These are phyloP conservation scores for Ispidina picta DNA, from an alignment of 2,797 vertebrate genomes.

Conservation along the genomic window DNA sequence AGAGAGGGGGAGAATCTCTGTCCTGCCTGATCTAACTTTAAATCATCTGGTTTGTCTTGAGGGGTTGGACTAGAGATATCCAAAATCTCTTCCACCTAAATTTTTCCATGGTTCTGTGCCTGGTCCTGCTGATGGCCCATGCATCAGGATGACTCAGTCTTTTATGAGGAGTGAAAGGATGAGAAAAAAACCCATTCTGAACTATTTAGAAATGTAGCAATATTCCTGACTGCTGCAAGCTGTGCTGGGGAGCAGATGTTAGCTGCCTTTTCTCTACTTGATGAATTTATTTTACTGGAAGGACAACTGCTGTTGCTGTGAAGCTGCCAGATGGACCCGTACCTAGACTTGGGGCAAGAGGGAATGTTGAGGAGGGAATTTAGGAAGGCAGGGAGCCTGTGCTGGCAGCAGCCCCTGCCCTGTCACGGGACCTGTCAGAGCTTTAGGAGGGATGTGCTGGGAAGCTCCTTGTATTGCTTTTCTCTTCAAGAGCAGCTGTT, in stretches of 20 bases:
- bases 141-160: neutral
- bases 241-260: conserved; percentile 6
- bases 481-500: neutral
- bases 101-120: neutral
- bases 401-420: neutral
- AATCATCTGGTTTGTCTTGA: neutral
- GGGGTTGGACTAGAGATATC: neutral
- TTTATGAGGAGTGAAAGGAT: neutral
- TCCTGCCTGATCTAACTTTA: neutral
- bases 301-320: neutral
- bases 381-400: neutral
- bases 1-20: neutral
- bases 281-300: conserved; percentile 21
- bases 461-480: neutral
- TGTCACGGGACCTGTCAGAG: neutral
- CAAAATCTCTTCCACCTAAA: neutral
- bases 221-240: neutral
- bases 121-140: neutral
- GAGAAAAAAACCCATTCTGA: neutral
- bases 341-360: neutral
- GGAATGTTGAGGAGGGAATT: neutral
- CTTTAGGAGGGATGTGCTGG: neutral
- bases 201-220: neutral
- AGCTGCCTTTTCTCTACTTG: neutral
- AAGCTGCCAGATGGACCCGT: neutral